Evolutionary conservation across 37 sponge, comb jelly and placozoan species (phyloP), one percentile per base, ranked within the genome.

Genomic region (Beroe forskalii): DNA sequence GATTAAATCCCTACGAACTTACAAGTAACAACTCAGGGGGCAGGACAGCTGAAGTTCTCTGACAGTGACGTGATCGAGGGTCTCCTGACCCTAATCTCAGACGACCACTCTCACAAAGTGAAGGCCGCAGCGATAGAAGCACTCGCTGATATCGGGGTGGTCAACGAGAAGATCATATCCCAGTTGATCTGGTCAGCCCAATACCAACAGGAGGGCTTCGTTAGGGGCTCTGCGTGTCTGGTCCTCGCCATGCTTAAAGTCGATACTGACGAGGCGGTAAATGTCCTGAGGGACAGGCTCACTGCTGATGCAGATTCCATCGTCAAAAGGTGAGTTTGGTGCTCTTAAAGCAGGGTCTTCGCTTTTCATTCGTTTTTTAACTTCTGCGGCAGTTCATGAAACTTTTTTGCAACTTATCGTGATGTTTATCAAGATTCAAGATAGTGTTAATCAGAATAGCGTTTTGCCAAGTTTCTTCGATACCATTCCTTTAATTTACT

Each of bases 111-210:
- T 25, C 55, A 41, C 55, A 80, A 80, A 42, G 86, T 80, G 38
- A 80, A 80, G 35, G 55, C 86, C 17, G 86, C 86, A 6, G 86
- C 86, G 43, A 80, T 80, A 6, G 86, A 80, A 43, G 86, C 86
- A 23, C 55, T 80, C 12, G 86, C 86, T 4, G 86, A 80, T 43
- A 80, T 80, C 14, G 86, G 86, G 1, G 86, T 80, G 30, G 86
- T 80, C 38, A 80, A 41, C 30, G 86, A 80, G 27, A 41, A 43
- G 55, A 80, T 80, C 14, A 80, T 80, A 80, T 80, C 86, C 23
- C 86, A 80, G 22, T 48, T 80, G 25, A 37, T 80, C 38, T 80
- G 86, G 86, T 80, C 86, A 23, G 86, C 86, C 41, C 86, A 80
- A 48, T 80, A 80, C 55, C 86, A 80, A 23, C 86, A 80, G 55